phyloP scores from a whole-genome alignment of 2,888 invertebrate genomes.

The Rutpela maculata region DNA sequence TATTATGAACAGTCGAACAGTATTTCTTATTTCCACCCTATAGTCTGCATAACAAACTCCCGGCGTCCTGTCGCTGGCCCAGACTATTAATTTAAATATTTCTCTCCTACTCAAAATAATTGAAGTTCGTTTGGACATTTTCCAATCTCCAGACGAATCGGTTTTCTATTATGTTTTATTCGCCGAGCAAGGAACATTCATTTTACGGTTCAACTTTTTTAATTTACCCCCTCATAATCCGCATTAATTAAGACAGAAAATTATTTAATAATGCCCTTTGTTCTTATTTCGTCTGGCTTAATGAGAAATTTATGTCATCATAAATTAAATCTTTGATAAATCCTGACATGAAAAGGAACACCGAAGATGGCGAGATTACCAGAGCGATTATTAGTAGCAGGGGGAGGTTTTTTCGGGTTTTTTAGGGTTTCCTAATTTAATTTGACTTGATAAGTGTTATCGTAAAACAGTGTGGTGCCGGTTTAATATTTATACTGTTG shows the following conservation, averaged over 20 bases:
- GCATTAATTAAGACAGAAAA: constrained; percentile 32
- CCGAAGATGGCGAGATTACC: constrained; percentile 10
- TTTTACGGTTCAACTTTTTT: constrained; percentile 32
- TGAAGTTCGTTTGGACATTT: constrained; percentile 12
- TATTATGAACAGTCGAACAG: too few species aligned
- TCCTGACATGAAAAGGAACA: constrained; percentile 8
- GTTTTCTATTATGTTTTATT: constrained; percentile 7
- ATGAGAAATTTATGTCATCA: constrained; percentile 27
- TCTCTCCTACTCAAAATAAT: constrained; percentile 15
- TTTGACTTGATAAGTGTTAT: too few species aligned
- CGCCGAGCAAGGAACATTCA: constrained; percentile 1
- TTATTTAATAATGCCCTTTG: constrained; percentile 39
- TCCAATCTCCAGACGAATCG: constrained; percentile 6
- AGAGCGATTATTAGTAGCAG: constrained; percentile 1
- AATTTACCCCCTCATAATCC: constrained; percentile 15
- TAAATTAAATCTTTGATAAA: constrained; percentile 29
- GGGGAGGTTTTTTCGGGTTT: not conserved
- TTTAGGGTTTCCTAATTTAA: not conserved
- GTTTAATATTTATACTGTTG: too few species aligned
- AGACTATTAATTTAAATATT: constrained; percentile 11
- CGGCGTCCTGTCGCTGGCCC: not conserved
- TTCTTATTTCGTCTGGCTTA: constrained; percentile 12
- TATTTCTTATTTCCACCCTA: too few species aligned
- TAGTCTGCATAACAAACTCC: not conserved
- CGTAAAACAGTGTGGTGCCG: too few species aligned